Evolutionary conservation across 2,888 invertebrate genomes (phyloP).

Genomic region (Torymus texanus): DNA sequence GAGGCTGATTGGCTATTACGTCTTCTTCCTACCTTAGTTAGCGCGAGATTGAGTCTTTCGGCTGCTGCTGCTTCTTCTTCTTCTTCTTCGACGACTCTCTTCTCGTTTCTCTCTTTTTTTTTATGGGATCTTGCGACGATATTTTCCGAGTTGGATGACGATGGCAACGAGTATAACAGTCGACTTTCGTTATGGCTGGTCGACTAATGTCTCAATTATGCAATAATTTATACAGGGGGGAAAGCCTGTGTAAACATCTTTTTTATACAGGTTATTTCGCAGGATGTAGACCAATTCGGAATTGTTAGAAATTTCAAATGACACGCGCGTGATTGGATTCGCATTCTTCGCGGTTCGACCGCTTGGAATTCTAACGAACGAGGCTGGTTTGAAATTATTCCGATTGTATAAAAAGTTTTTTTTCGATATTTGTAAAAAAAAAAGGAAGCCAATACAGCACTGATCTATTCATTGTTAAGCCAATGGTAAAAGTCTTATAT

Average conservation of each 20-base stretch:
- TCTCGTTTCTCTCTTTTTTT: conserved; percentile 57
- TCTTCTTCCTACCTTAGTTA: conserved; percentile 68
- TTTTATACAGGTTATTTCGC: neutral
- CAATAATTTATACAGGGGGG: conserved; percentile 25
- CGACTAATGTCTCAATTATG: conserved; percentile 49
- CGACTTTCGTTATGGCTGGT: too few species aligned
- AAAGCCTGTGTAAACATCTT: conserved; percentile 48
- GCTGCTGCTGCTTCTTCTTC: neutral
- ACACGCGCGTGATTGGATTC: too few species aligned
- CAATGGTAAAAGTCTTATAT: too few species aligned
- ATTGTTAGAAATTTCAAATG: too few species aligned
- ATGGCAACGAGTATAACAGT: too few species aligned
- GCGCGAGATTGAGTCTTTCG: conserved; percentile 69
- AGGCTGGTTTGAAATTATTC: too few species aligned
- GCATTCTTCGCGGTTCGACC: too few species aligned
- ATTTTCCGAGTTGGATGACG: conserved; percentile 26
- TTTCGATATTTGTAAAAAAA: too few species aligned
- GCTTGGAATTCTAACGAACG: too few species aligned
- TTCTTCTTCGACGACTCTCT: conserved; percentile 53
- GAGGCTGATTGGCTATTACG: conserved; percentile 74
- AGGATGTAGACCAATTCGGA: neutral
- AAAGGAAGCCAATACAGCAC: too few species aligned
- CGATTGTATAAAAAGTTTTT: too few species aligned
- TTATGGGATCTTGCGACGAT: neutral
- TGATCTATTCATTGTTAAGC: too few species aligned